Conservation (phyloP, 2,888 invertebrate genomes). For the Digitonthophagus gazella region DNA sequence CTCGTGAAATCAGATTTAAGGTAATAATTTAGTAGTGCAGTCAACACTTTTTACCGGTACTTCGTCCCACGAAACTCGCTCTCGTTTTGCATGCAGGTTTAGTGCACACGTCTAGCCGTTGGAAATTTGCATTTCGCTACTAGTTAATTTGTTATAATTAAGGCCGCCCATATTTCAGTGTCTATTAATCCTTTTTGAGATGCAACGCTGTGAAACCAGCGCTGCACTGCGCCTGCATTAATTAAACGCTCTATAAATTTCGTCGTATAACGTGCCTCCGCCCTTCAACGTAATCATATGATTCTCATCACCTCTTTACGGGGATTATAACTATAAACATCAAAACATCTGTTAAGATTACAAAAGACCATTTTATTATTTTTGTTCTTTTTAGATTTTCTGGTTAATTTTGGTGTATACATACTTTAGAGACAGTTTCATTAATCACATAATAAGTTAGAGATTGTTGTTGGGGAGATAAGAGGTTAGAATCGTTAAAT, state of each 20-base stretch:
- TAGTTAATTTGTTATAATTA: not conserved
- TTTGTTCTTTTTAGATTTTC: too few relatives aligned
- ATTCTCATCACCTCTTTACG: not conserved
- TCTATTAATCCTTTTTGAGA: not conserved
- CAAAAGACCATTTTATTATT: not conserved
- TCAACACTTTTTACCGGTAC: not conserved
- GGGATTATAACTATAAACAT: not conserved
- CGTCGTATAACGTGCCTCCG: not conserved
- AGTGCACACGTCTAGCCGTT: not conserved
- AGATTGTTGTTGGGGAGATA: too few relatives aligned
- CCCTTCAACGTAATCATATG: not conserved
- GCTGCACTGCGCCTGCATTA: slow-evolving; percentile 12
- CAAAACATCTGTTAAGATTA: not conserved
- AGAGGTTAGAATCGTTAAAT: too few relatives aligned
- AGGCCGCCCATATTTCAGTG: not conserved
- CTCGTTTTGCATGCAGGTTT: not conserved
- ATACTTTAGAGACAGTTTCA: too few relatives aligned
- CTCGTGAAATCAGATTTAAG: not conserved
- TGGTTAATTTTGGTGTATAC: too few relatives aligned
- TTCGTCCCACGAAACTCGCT: not conserved
- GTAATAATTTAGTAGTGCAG: not conserved
- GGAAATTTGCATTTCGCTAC: not conserved
- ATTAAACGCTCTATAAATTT: slow-evolving; percentile 16
- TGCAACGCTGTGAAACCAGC: not conserved
- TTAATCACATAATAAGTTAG: too few relatives aligned